Percentiles rank a stretch among this genome's conserved stretches.
These are phyloP conservation scores for Sycophila sp. DNA, from an alignment of 1,140 invertebrate species.

Conservation along the genomic window DNA sequence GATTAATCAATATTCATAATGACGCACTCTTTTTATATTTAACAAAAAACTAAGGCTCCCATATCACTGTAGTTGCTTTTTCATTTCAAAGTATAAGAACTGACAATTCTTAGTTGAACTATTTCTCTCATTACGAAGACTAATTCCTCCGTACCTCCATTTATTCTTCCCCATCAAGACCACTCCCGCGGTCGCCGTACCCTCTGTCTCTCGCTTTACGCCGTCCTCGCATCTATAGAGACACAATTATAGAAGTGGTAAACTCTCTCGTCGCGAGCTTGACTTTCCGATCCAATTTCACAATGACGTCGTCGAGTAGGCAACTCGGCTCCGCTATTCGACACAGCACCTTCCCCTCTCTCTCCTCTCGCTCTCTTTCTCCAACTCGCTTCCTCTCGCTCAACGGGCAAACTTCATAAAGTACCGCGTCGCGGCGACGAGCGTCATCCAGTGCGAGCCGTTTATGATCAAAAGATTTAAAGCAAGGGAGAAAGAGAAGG, in stretches of 20 bases:
- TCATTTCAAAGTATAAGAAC: too few species aligned
- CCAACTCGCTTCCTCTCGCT: not conserved
- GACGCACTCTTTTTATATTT: too few species aligned
- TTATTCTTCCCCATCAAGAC: not conserved
- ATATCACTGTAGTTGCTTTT: too few species aligned
- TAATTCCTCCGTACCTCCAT: not conserved
- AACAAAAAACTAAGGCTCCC: too few species aligned
- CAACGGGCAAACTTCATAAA: constrained; percentile 28
- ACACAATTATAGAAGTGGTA: constrained; percentile 12
- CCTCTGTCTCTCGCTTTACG: not conserved
- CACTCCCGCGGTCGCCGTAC: not conserved
- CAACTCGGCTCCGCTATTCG: not conserved
- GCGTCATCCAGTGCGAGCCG: not conserved
- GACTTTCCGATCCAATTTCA: constrained; percentile 21
- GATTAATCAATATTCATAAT: too few species aligned
- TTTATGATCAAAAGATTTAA: constrained; percentile 33
- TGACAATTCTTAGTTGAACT: not conserved
- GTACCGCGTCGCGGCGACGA: not conserved
- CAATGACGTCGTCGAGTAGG: not conserved
- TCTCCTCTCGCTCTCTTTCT: not conserved
- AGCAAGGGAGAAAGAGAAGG: not conserved
- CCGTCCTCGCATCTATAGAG: not conserved
- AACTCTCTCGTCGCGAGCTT: not conserved
- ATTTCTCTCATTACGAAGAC: not conserved
- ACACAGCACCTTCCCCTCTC: not conserved